These are phyloP conservation scores for Bombus superbus DNA, from an alignment of 1,140 invertebrate genomes.

Conservation along the genomic window DNA sequence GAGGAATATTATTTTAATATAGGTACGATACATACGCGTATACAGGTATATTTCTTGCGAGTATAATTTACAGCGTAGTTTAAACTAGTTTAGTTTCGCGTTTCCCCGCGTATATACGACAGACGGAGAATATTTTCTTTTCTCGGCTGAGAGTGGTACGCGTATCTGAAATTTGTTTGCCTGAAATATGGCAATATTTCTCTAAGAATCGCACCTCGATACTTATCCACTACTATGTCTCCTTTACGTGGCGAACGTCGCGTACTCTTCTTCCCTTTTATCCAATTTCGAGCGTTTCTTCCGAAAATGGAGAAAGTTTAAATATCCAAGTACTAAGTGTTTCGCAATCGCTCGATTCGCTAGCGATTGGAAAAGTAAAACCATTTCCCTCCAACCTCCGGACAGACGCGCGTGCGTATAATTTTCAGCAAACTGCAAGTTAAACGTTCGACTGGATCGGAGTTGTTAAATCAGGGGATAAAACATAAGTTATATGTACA, in stretches of 20 bases:
- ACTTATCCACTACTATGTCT: background rate
- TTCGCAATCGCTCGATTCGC: background rate
- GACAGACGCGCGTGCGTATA: background rate
- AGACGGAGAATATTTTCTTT: background rate
- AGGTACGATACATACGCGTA: no score
- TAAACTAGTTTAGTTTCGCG: background rate
- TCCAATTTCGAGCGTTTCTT: background rate
- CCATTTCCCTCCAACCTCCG: background rate
- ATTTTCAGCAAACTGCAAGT: background rate
- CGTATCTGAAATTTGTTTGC: background rate
- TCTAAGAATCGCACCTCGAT: background rate
- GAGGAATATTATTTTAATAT: no score
- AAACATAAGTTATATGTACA: no score
- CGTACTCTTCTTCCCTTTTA: background rate
- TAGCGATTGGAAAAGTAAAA: slow-evolving; percentile 7
- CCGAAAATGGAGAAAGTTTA: slow-evolving; percentile 10
- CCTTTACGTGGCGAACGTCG: background rate
- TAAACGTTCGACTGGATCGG: background rate
- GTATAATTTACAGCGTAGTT: background rate
- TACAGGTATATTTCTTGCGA: background rate
- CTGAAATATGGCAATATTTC: background rate
- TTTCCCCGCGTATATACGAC: no score
- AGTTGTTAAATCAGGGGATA: background rate
- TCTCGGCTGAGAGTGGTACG: background rate
- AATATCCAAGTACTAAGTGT: slow-evolving; percentile 4